These are phyloP conservation scores for Cairina moschata DNA, from an alignment of 2,113 vertebrate species.

Conservation along the genomic window DNA sequence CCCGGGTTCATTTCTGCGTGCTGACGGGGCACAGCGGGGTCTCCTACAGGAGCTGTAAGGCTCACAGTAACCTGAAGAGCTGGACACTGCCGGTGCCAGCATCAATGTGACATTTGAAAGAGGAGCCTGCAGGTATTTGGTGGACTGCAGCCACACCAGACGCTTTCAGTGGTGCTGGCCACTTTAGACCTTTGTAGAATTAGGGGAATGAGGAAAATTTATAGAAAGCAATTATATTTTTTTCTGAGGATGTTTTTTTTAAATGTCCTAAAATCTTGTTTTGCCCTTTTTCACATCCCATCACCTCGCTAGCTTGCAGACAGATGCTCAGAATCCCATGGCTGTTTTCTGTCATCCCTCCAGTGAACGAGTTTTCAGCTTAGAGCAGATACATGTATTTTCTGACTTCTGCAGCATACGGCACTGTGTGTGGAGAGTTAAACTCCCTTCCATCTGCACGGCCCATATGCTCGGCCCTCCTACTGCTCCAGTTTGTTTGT, in stretches of 20 bases:
- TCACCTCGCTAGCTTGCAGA: background rate
- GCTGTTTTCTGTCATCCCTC: background rate
- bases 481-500: conserved; percentile 7
- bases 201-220: background rate
- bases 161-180: background rate
- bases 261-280: background rate
- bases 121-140: background rate
- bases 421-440: conserved; percentile 5
- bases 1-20: background rate
- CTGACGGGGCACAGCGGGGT: background rate
- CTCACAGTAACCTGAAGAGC: fast-evolving
- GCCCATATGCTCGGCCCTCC: conserved; percentile 14
- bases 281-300: background rate
- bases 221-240: background rate
- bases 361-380: background rate
- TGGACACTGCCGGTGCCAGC: background rate
- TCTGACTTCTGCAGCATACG: background rate
- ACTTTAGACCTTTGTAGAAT: background rate
- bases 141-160: background rate
- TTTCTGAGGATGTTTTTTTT: background rate
- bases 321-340: background rate
- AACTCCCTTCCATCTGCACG: conserved; percentile 18
- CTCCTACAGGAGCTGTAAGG: background rate
- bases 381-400: background rate
- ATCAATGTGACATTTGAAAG: background rate